Conservation (phyloP, 2,888 invertebrate species). For the Hofmannophila pseudospretella region DNA sequence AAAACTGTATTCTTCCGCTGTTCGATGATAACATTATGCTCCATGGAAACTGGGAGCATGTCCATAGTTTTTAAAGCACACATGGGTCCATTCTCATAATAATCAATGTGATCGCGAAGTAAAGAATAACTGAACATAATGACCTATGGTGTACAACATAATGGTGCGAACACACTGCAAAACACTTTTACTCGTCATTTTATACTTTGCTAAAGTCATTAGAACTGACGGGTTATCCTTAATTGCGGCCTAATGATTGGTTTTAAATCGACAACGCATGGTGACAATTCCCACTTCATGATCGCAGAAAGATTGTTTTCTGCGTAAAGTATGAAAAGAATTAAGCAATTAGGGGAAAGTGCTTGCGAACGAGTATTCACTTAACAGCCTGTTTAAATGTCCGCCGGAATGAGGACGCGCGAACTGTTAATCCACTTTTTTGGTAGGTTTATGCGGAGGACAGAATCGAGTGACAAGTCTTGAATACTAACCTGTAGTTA, state of each 20-base stretch:
- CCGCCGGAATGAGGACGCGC: not conserved
- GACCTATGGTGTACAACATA: slow-evolving; percentile 39
- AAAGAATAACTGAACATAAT: slow-evolving; percentile 61
- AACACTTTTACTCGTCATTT: slow-evolving; percentile 55
- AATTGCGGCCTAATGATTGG: slow-evolving; percentile 23
- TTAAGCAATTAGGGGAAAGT: slow-evolving; percentile 14
- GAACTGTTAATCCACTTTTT: slow-evolving; percentile 4
- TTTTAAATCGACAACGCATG: slow-evolving; percentile 21
- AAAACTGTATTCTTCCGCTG: slow-evolving; percentile 9
- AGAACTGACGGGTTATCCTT: slow-evolving; percentile 15
- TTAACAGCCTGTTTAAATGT: slow-evolving; percentile 3
- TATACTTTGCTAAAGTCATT: slow-evolving; percentile 29
- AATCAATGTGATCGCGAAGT: slow-evolving; percentile 47
- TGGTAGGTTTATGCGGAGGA: not conserved
- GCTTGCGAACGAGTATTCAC: slow-evolving; percentile 12
- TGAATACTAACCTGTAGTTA: not conserved
- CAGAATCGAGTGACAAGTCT: not conserved
- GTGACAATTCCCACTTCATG: slow-evolving; percentile 22
- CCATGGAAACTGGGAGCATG: slow-evolving; percentile 36
- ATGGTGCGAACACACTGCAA: slow-evolving; percentile 57
- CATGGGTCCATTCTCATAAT: slow-evolving; percentile 52
- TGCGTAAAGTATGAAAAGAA: slow-evolving; percentile 13
- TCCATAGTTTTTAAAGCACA: slow-evolving; percentile 22
- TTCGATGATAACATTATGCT: slow-evolving; percentile 20
- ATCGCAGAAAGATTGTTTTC: slow-evolving; percentile 24